Percentiles rank a stretch among this genome's conserved stretches.
Evolutionary conservation across 2,888 invertebrate genomes (phyloP).

Genomic region (Drosophila robusta): DNA sequence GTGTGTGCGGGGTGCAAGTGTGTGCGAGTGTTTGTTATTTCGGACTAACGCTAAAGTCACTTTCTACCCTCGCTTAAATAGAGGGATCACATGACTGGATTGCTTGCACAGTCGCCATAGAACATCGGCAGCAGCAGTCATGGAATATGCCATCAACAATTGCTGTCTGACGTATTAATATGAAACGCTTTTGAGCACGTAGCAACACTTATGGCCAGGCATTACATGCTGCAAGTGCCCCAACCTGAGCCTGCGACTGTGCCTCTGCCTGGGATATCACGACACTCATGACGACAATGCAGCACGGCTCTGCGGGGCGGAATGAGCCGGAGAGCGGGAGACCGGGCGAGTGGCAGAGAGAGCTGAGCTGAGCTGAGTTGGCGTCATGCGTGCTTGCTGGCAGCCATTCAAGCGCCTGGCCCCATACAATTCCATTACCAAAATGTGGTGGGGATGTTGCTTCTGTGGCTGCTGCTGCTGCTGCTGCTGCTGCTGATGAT

Average conservation of each 20-base stretch:
- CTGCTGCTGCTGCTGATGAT: slow-evolving; percentile 58
- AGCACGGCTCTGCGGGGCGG: slow-evolving; percentile 14
- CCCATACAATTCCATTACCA: slow-evolving; percentile 79
- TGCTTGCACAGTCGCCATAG: slow-evolving; percentile 74
- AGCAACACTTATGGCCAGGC: slow-evolving; percentile 82
- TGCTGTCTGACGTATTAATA: slow-evolving; percentile 77
- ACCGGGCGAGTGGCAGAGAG: background rate
- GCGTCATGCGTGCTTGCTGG: slow-evolving; percentile 68
- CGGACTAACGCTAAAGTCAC: slow-evolving; percentile 70
- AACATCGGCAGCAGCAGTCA: slow-evolving; percentile 52
- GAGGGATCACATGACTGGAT: slow-evolving; percentile 80
- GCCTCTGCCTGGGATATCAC: slow-evolving; percentile 65
- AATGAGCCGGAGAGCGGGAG: slow-evolving; percentile 9
- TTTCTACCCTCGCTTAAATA: slow-evolving; percentile 79
- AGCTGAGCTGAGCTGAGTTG: slow-evolving; percentile 27
- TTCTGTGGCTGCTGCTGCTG: slow-evolving; percentile 37
- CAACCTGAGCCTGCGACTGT: slow-evolving; percentile 37
- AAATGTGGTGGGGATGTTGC: slow-evolving; percentile 61
- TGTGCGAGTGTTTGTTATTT: slow-evolving; percentile 56
- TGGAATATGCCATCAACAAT: slow-evolving; percentile 66
- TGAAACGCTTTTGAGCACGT: slow-evolving; percentile 83
- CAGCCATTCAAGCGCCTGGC: slow-evolving; percentile 60
- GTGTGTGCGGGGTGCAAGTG: slow-evolving; percentile 6
- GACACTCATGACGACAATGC: slow-evolving; percentile 70
- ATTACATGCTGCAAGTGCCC: slow-evolving; percentile 73